Conservation (phyloP, 2,888 invertebrate species). For the Sericinus montela region DNA sequence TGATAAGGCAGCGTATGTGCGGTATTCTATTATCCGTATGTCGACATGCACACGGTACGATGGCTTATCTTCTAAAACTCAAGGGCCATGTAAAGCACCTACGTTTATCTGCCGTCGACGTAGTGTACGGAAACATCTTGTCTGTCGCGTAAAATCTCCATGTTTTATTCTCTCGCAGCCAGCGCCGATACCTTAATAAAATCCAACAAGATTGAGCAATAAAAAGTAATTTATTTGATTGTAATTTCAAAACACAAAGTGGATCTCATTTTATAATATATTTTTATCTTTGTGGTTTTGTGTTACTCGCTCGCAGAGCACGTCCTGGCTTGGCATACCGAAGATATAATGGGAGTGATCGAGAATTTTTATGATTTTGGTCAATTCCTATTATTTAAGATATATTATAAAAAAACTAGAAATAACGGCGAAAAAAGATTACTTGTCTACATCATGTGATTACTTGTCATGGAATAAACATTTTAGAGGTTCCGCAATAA, state of each 20-base stretch:
- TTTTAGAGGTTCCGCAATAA: not conserved
- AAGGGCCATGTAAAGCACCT: conserved; percentile 62
- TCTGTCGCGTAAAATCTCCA: conserved; percentile 71
- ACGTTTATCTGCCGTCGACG: conserved; percentile 52
- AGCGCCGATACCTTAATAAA: conserved; percentile 78
- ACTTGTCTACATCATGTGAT: no score
- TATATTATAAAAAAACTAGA: no score
- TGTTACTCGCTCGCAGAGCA: conserved; percentile 63
- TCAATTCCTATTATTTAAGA: conserved; percentile 60
- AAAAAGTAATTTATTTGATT: conserved; percentile 79
- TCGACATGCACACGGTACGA: conserved; percentile 55
- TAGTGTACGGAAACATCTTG: conserved; percentile 57
- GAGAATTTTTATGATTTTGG: conserved; percentile 51
- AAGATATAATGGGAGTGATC: conserved; percentile 45
- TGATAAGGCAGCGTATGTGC: conserved; percentile 37
- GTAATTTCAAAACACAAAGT: conserved; percentile 79
- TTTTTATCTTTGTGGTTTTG: conserved; percentile 77
- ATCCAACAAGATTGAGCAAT: conserved; percentile 79
- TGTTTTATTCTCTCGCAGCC: conserved; percentile 73
- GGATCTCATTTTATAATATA: conserved; percentile 77
- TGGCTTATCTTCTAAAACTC: conserved; percentile 65
- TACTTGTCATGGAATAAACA: no score
- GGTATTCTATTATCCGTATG: conserved; percentile 46
- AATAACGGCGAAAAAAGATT: no score
- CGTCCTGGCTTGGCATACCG: conserved; percentile 53